Percentiles rank a stretch among this genome's conserved stretches.
These are phyloP conservation scores for Lepilemur septentrionalis DNA, from an alignment of 2,797 vertebrate genomes.

Conservation along the genomic window DNA sequence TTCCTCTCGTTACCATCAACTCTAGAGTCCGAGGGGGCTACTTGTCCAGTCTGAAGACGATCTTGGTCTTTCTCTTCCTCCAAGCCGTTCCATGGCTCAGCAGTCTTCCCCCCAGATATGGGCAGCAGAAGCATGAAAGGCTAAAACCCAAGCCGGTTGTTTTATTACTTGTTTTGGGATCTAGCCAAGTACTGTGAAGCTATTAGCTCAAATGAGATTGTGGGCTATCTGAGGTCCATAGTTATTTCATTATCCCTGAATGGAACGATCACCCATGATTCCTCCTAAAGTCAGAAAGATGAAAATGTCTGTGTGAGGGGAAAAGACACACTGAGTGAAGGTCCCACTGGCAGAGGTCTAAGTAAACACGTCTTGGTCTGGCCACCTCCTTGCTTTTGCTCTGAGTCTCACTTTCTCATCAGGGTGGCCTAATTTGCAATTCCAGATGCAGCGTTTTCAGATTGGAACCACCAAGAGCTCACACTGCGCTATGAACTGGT, in stretches of 20 bases:
- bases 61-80: not conserved
- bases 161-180: not conserved
- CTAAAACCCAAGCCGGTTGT: not conserved
- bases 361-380: not conserved
- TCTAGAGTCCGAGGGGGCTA: not conserved
- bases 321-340: not conserved
- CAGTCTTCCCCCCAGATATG: not conserved
- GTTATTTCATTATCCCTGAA: not conserved
- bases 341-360: not conserved
- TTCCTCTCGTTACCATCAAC: not conserved
- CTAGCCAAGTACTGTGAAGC: constrained; percentile 9
- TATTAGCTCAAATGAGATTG: not conserved
- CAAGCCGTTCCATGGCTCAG: not conserved
- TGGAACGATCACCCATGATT: not conserved
- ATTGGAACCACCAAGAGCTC: not conserved
- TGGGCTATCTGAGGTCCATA: not conserved
- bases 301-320: not conserved
- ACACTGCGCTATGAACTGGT: not conserved
- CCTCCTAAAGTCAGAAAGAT: not conserved
- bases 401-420: not conserved
- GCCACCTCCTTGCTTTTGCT: not conserved
- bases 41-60: not conserved
- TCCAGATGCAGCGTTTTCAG: not conserved
- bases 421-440: not conserved
- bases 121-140: not conserved